Evolutionary conservation across 1,140 invertebrate genomes (phyloP).

Genomic region (Macrocentrus cingulum): DNA sequence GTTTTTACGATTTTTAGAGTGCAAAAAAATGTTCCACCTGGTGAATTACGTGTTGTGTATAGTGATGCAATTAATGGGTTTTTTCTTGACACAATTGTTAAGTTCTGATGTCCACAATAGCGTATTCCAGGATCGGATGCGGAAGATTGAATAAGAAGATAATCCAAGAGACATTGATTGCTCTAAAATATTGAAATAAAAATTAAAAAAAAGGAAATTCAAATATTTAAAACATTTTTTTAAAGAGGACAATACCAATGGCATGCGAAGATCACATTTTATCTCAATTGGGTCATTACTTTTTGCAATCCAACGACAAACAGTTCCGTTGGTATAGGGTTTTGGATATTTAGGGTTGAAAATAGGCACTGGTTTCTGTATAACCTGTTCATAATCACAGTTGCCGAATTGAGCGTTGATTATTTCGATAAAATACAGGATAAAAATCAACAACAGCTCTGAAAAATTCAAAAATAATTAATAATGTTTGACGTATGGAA

Average conservation of each 20-base stretch:
- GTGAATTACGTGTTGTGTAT: conserved; percentile 32
- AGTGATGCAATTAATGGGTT: conserved; percentile 56
- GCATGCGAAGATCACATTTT: conserved; percentile 55
- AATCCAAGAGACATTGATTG: too few relatives aligned
- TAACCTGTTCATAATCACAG: conserved; percentile 39
- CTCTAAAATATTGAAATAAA: not conserved
- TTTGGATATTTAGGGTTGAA: conserved; percentile 57
- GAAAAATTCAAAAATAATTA: not conserved
- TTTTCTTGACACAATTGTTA: conserved; percentile 51
- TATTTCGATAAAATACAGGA: not conserved
- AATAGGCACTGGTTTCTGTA: conserved; percentile 52
- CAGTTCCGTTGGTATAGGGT: conserved; percentile 44
- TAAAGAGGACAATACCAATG: conserved; percentile 60
- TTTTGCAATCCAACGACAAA: conserved; percentile 58
- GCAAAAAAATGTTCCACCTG: conserved; percentile 60
- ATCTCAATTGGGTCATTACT: conserved; percentile 56
- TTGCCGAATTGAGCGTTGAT: not conserved
- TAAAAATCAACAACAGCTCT: not conserved
- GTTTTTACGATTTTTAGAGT: conserved; percentile 43
- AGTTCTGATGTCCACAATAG: conserved; percentile 60
- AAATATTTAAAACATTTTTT: too few relatives aligned
- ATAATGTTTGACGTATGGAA: too few relatives aligned
- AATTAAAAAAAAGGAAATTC: conserved; percentile 20
- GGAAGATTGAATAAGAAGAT: conserved; percentile 32
- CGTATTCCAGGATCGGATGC: conserved; percentile 32